Evolutionary conservation across 2,888 invertebrate genomes (phyloP).

Genomic region (Temnothorax ravouxi): DNA sequence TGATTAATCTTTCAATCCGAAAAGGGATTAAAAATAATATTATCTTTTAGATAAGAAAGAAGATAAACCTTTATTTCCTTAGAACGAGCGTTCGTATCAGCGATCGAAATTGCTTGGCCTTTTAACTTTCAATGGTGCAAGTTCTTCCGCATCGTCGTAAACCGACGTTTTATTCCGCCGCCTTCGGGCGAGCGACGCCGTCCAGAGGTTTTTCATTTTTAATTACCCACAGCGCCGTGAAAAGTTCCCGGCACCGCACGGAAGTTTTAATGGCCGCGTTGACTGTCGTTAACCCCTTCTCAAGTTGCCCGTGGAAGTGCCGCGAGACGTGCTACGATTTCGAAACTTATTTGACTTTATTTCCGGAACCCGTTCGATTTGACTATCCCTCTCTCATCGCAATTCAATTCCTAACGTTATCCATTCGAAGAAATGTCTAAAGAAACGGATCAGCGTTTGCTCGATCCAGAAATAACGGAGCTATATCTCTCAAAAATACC

Average conservation of each 20-base stretch:
- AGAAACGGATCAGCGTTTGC: not conserved
- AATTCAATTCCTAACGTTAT: conserved; percentile 33
- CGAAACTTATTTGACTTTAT: conserved; percentile 54
- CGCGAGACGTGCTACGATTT: conserved; percentile 50
- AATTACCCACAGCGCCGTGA: conserved; percentile 68
- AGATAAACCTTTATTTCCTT: conserved; percentile 33
- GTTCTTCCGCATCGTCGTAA: conserved; percentile 66
- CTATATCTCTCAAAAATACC: not conserved
- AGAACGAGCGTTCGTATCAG: conserved; percentile 6
- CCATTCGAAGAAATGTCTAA: not conserved
- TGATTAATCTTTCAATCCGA: not conserved
- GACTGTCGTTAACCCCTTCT: conserved; percentile 57
- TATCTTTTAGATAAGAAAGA: conserved; percentile 3
- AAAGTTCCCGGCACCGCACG: conserved; percentile 56
- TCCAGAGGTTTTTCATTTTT: conserved; percentile 74
- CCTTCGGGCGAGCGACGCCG: conserved; percentile 45
- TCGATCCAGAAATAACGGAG: not conserved
- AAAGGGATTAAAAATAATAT: not conserved
- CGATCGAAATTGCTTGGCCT: conserved; percentile 63
- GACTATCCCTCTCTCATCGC: not conserved
- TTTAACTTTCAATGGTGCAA: conserved; percentile 73
- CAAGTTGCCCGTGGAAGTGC: conserved; percentile 47
- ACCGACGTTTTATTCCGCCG: conserved; percentile 67
- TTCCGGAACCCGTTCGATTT: conserved; percentile 13
- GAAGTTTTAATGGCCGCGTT: conserved; percentile 71